Evolutionary conservation across 2,113 vertebrate genomes (phyloP).

Genomic region (Eulemur rufifrons): DNA sequence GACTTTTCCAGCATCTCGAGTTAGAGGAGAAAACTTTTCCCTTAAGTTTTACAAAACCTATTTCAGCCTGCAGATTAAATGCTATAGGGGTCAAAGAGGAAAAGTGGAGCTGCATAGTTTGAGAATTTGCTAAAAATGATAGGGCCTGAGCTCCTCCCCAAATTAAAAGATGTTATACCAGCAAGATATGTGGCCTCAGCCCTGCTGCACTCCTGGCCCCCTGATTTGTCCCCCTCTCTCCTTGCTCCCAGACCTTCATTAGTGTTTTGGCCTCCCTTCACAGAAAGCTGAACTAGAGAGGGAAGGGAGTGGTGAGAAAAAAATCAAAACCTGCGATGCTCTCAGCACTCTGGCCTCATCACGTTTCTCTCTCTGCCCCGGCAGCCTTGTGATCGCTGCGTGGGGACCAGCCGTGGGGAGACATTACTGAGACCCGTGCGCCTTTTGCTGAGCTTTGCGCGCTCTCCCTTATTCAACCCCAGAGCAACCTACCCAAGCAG

Average conservation of each 20-base stretch:
- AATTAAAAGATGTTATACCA: neutral
- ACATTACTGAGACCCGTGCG: rapidly evolving
- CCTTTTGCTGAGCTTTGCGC: neutral
- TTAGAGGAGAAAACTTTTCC: neutral
- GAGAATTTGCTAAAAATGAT: neutral
- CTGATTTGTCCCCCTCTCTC: neutral
- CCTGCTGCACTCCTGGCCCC: neutral
- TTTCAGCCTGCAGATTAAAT: neutral
- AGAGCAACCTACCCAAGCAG: neutral
- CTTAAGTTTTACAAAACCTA: neutral
- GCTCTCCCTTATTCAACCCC: neutral
- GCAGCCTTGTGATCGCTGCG: neutral
- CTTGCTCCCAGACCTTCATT: neutral
- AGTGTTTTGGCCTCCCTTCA: neutral
- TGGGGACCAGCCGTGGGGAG: neutral
- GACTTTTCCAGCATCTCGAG: neutral
- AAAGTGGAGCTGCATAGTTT: neutral
- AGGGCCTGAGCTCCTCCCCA: neutral
- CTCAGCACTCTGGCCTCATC: neutral
- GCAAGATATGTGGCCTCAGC: rapidly evolving
- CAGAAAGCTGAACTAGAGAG: neutral
- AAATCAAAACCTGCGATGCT: neutral
- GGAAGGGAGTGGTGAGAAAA: neutral
- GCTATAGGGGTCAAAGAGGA: neutral
- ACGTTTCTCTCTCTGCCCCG: neutral